phyloP scores from a whole-genome alignment of 2,797 vertebrate species.

The Peromyscus eremicus region DNA sequence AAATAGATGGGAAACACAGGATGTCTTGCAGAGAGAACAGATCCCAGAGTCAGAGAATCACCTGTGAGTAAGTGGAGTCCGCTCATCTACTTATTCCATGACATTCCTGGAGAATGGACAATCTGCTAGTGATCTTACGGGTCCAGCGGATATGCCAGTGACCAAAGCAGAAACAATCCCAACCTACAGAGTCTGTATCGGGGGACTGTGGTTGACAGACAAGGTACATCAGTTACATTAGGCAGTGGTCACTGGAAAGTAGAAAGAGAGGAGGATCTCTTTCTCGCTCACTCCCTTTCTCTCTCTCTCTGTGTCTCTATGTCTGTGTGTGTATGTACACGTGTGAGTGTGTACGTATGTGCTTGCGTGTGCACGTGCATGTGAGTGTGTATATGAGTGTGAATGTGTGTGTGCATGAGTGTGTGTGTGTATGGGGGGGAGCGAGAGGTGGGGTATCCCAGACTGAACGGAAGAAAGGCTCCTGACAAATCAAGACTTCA shows the following conservation, averaged over 20 bases:
- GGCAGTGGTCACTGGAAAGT: not conserved
- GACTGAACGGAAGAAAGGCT: not conserved
- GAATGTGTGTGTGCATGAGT: not conserved
- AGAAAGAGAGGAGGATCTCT: not conserved
- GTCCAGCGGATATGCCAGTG: fast-evolving
- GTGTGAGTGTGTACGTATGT: not conserved
- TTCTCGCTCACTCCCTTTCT: not conserved
- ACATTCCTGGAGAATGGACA: not conserved
- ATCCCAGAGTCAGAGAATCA: not conserved
- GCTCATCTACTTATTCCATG: not conserved
- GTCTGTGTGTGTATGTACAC: fast-evolving
- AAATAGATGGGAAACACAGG: not conserved
- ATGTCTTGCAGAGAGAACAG: not conserved
- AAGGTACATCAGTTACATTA: not conserved
- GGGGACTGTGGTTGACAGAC: not conserved
- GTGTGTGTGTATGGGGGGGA: not conserved
- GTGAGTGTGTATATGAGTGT: not conserved
- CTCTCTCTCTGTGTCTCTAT: not conserved
- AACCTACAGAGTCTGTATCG: not conserved
- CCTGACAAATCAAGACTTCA: not conserved
- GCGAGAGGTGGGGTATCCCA: not conserved
- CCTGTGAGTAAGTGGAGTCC: not conserved
- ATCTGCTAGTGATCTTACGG: not conserved
- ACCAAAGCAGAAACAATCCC: not conserved
- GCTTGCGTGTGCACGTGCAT: not conserved